Base-by-base conservation (phyloP, 2,797 vertebrate genomes). In the Peromyscus attwateri region DNA sequence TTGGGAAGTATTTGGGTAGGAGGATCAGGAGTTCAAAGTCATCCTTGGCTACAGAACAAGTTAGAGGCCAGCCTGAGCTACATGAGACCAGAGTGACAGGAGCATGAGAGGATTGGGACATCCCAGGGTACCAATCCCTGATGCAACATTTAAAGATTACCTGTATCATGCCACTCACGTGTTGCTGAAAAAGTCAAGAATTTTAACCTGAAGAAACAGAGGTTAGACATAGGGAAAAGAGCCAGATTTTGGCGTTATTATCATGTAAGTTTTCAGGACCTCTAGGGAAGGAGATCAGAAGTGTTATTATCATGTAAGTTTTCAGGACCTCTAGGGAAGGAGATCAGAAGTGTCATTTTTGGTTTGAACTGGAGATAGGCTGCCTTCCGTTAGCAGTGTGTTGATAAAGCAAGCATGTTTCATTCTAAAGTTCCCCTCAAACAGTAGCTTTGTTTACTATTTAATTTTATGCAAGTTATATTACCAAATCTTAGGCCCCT, bases 121-220 rank as follows among this genome's bases (percentile, higher is more conserved):
- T 34, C n/a, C 55, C 17, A 83, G 46, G 60, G 16, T 83, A 66
- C 64, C 27, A 79, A 14, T 71, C 57, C 87, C 71, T 85, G 77
- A 94, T 76, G 91, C n/a, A 80, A 71, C 49, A 57, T 62, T 75
- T 76, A 55, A 88, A 92, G 40, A 95, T 81, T 55, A 83, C 52
- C 87, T 92, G 77, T 52, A 93, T 70, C 31, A 76, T 93, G 19
- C 73, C 46, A 83, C 16, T 93, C 55, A 87, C 23, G 17, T 92
- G 80, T 81, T 43, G 14, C 79, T 87, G n/a, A 85, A 81, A 96
- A 97, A 92, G 29, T 13, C 71, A 55, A 7, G 34, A 97, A 93
- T 77, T 96, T 90, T 95, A 94, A 91, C 80, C 49, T 94, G 46
- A 87, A 92, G 62, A 93, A 83, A 80, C 73, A 91, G 92, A 91